Evolutionary conservation across 2,113 vertebrate genomes (phyloP), one percentile per base, ranked within the genome.

Genomic region (Proterorhinus semilunaris): DNA sequence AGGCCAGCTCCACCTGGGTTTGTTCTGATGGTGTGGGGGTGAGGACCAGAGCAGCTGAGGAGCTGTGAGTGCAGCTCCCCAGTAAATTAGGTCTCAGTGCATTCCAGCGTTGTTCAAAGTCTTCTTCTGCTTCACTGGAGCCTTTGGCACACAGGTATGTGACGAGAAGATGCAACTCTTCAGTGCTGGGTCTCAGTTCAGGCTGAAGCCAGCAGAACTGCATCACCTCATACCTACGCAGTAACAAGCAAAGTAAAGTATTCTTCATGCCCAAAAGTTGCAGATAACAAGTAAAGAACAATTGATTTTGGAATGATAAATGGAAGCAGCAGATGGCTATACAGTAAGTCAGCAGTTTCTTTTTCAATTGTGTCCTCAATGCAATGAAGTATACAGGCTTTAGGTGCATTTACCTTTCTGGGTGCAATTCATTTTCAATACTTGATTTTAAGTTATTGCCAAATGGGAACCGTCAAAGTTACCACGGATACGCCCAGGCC

Each of bases 131-230:
- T 74, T 96, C 95, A 0, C 93, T 94, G 27, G 95, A 91, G 6
- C 95, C 95, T 85, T 96, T 95, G 83, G 96, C 95, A 4, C 96
- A 97, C 68, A 99, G 83, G 87, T 98, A 98, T 58, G 94, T 96
- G 71, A 99, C 92, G 76, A 99, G 92, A 69, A 98, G 94, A 79
- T 98, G 96, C 0, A 99, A 94, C 86, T 99, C 98, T 81, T 99
- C 96, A 0, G 94, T 94, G 0, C 94, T 95, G 57, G 98, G 98
- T 45, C 97, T 93, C 86, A 98, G 95, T 83, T 99, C 98, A 0
- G 96, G 95, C 88, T 98, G 97, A 69, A 99, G 93, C 98, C 98
- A 99, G 89, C 98, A 99, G 90, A 98, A 98, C 90, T 98, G 97
- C 97, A 99, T 96, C 76, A 98, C 97, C 83, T 99, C 98, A 58